Evolutionary conservation across 2,113 vertebrate genomes (phyloP).

Genomic region (Cyprinodon tularosa): DNA sequence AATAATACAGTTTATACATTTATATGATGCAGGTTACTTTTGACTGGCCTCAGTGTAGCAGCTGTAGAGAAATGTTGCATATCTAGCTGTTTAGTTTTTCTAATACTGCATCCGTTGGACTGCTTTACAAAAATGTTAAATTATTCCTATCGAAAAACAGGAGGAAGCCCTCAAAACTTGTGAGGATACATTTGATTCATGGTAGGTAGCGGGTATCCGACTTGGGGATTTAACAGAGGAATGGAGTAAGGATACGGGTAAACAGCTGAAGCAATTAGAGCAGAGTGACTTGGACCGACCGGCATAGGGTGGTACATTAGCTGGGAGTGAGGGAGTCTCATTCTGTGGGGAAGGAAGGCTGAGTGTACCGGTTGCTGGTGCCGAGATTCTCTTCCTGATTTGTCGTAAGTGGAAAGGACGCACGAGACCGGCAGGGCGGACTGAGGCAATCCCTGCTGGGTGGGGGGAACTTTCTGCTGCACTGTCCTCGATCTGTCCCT

Average conservation of each 20-base stretch:
- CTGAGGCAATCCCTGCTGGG: constrained; percentile 66
- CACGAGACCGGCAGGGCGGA: constrained; percentile 44
- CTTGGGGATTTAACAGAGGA: constrained; percentile 63
- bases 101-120: background rate
- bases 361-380: constrained; percentile 49
- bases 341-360: constrained; percentile 59
- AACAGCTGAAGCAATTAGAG: constrained; percentile 58
- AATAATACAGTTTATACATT: background rate
- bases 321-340: constrained; percentile 68
- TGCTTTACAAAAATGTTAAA: background rate
- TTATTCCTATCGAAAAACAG: background rate
- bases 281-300: constrained; percentile 49
- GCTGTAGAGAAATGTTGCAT: background rate
- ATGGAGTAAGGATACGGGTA: constrained; percentile 70
- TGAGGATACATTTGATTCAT: constrained; percentile 68
- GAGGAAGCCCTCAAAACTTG: constrained; percentile 61
- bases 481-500: constrained; percentile 73
- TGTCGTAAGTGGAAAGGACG: constrained; percentile 60
- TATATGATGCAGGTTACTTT: background rate
- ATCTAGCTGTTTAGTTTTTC: background rate
- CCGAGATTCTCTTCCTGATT: constrained; percentile 56
- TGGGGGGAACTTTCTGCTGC: constrained; percentile 58
- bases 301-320: constrained; percentile 68
- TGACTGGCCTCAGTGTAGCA: background rate
- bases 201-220: constrained; percentile 66